Evolutionary conservation across 2,888 invertebrate genomes (phyloP).

Genomic region (Hyppa rectilinea): DNA sequence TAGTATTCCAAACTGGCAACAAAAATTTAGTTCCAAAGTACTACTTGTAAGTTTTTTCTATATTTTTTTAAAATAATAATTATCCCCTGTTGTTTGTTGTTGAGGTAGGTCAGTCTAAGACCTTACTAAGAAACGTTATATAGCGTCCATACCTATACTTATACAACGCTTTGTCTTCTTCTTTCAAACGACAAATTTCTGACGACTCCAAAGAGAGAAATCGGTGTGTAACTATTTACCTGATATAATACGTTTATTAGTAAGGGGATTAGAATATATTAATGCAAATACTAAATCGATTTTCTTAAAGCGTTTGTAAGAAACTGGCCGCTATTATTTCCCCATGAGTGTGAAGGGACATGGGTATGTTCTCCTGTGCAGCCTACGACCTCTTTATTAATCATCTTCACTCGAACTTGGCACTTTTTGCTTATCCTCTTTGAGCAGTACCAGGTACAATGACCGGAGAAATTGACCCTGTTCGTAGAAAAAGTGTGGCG

Average conservation of each 20-base stretch:
- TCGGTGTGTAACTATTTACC: no score
- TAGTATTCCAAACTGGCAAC: not conserved
- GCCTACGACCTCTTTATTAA: constrained; percentile 61
- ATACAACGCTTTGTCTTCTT: no score
- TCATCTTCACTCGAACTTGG: constrained; percentile 74
- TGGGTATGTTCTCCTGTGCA: constrained; percentile 69
- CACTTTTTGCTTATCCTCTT: constrained; percentile 77
- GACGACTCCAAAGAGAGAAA: no score
- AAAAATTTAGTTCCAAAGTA: not conserved
- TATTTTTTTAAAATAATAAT: not conserved
- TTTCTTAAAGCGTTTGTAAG: constrained; percentile 1
- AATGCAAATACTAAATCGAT: not conserved
- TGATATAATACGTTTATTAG: no score
- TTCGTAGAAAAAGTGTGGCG: constrained; percentile 75
- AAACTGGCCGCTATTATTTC: constrained; percentile 1
- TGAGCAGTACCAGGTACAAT: constrained; percentile 80
- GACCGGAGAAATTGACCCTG: constrained; percentile 65
- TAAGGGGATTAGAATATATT: not conserved
- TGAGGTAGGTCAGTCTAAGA: no score
- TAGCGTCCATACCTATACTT: no score
- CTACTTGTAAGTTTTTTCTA: not conserved
- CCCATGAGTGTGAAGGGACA: constrained; percentile 18
- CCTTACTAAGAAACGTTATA: no score
- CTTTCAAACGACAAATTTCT: no score
- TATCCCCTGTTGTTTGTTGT: not conserved